Base-by-base conservation (phyloP, 2,888 invertebrate genomes). In the Choristoneura rosaceana region DNA sequence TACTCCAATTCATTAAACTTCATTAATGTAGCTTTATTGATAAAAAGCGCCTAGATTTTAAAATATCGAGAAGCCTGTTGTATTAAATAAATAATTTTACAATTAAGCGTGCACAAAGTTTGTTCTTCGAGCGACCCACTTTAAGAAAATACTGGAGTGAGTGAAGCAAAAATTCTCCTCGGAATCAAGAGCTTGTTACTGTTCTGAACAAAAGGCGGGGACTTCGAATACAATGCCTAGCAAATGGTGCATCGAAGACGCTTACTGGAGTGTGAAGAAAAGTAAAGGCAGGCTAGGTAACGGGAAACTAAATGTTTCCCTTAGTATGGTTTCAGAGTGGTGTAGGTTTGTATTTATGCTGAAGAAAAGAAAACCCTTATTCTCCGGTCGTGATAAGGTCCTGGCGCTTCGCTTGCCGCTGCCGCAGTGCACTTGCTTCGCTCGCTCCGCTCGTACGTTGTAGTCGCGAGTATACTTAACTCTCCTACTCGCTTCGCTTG, bases 201-300 rank as follows among this genome's bases (percentile, higher is more conserved):
- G 61, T 50, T 62, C 55, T 58, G 55, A 71, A 71, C 67, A 71
- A 71, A 66, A 67, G 67, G 38, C 67, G 50, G 34, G 45, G 41
- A 17, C 55, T 67, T 25, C n/a, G 38, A 64, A 52, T 41, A 71
- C 71, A 71, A 71, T 66, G 52, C 50, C 43, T n/a, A 34, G 64
- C 3, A 61, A 71, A 66, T 71, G 66, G 61, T 33, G 41, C 58
- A 25, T 62, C 52, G 62, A 62, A 67, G 61, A 67, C 38, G 38
- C 34, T 9, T 62, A 61, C 55, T 34, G 15, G 60, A 14, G 41
- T 38, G 33, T 68, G 52, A 34, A 63, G 59, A 47, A 64, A 70
- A 38, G 38, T 38, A 58, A 34, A 58, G 63, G 55, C 43, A 17
- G 47, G 9, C 12, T 66, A 34, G 52, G 45, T 47, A 47, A 47